Evolutionary conservation across 1,140 invertebrate species (phyloP).

Genomic region (Metopolophium dirhodum): DNA sequence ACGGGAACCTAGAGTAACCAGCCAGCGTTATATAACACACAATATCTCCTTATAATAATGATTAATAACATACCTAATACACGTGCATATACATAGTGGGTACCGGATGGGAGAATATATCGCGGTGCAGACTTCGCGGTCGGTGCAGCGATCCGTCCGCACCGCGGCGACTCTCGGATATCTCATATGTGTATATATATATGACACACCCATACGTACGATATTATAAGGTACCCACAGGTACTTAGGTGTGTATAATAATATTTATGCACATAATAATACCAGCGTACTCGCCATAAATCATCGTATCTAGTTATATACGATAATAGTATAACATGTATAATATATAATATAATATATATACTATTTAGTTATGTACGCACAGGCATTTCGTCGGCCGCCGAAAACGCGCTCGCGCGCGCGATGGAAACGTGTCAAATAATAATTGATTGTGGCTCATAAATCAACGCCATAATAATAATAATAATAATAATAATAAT

Average conservation of each 20-base stretch:
- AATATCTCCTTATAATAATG: no score
- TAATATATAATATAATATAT: neutral
- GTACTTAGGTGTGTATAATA: neutral
- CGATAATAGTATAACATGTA: neutral
- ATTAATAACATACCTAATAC: no score
- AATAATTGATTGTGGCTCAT: slow-evolving; percentile 53
- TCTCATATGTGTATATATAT: neutral
- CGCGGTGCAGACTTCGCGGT: neutral
- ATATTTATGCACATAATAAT: slow-evolving; percentile 4
- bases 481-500: slow-evolving; percentile 24
- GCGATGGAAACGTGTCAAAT: slow-evolving; percentile 48
- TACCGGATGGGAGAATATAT: neutral
- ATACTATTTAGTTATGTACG: neutral
- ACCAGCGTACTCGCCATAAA: neutral
- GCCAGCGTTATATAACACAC: no score
- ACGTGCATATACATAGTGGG: no score
- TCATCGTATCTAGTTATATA: neutral
- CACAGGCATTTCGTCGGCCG: slow-evolving; percentile 18
- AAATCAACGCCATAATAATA: slow-evolving; percentile 39
- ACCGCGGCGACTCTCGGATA: neutral
- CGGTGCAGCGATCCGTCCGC: neutral
- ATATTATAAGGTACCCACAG: neutral
- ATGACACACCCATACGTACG: neutral
- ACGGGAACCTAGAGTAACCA: no score
- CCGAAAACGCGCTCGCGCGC: neutral